Conservation (phyloP, 2,113 vertebrate species). For the Platysteira castanea region DNA sequence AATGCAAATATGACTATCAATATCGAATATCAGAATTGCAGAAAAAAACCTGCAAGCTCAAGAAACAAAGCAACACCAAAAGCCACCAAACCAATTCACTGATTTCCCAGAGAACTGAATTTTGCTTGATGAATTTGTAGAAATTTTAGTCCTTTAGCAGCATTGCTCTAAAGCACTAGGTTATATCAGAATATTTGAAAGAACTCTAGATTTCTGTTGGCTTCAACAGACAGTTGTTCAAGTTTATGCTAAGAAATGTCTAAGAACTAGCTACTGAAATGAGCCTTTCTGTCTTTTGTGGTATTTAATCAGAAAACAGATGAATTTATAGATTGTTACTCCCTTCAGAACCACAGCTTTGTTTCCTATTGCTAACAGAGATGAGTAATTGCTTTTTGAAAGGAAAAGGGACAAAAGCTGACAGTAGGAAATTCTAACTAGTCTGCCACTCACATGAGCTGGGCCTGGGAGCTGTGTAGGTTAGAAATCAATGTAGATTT, state of each 20-base stretch:
- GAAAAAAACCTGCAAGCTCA: neutral
- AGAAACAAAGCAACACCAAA: too few species aligned
- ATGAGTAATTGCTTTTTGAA: neutral
- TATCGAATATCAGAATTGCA: neutral
- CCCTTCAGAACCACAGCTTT: neutral
- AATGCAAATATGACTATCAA: neutral
- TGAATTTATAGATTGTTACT: neutral
- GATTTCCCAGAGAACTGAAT: neutral
- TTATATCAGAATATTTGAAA: neutral
- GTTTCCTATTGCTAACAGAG: neutral
- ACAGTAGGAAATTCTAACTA: neutral
- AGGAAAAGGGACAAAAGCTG: neutral
- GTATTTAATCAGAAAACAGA: neutral
- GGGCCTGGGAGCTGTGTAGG: neutral
- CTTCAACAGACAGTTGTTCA: neutral
- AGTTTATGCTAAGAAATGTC: neutral
- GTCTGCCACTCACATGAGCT: neutral
- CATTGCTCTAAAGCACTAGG: neutral
- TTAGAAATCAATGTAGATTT: neutral
- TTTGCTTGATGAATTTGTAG: neutral
- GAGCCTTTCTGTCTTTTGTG: neutral
- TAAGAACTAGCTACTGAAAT: neutral
- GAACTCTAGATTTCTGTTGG: neutral
- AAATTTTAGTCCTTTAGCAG: neutral
- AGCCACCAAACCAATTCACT: neutral